phyloP scores from a whole-genome alignment of 2,888 invertebrate species.

The Pterostichus madidus region DNA sequence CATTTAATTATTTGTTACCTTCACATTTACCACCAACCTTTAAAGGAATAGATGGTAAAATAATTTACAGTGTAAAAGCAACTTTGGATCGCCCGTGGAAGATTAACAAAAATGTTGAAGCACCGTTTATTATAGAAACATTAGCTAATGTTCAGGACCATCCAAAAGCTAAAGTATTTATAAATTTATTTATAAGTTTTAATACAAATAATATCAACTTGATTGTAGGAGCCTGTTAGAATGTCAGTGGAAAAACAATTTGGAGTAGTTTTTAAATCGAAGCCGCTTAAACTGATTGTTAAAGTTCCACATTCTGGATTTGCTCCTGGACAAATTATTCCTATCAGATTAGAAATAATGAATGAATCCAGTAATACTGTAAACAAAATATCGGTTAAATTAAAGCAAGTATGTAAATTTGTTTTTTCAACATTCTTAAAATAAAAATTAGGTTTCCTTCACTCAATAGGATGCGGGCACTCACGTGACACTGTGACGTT shows the following conservation, averaged over 20 bases:
- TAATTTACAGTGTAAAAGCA: constrained; percentile 74
- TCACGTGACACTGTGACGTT: too few species aligned
- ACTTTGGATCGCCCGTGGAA: constrained; percentile 76
- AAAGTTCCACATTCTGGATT: constrained; percentile 48
- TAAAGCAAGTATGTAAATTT: not conserved
- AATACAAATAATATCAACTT: not conserved
- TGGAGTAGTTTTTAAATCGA: constrained; percentile 54
- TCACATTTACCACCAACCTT: constrained; percentile 72
- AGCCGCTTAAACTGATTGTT: constrained; percentile 38
- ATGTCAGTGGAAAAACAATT: constrained; percentile 48
- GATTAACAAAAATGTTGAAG: constrained; percentile 74
- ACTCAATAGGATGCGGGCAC: too few species aligned
- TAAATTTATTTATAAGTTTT: not conserved
- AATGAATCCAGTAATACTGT: not conserved
- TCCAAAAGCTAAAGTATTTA: not conserved
- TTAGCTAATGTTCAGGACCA: not conserved
- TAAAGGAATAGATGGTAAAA: constrained; percentile 72
- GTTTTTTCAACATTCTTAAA: too few species aligned
- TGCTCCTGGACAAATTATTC: constrained; percentile 34
- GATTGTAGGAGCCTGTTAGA: constrained; percentile 12
- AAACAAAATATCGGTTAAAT: not conserved
- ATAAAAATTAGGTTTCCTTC: too few species aligned
- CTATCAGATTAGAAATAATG: constrained; percentile 1
- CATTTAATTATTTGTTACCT: constrained; percentile 75
- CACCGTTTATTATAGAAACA: constrained; percentile 74